A percentile compares a stretch with the other conserved stretches of the same genome.
Evolutionary conservation across 2,888 invertebrate species (phyloP).

Genomic region (Heteromurus nitidus): DNA sequence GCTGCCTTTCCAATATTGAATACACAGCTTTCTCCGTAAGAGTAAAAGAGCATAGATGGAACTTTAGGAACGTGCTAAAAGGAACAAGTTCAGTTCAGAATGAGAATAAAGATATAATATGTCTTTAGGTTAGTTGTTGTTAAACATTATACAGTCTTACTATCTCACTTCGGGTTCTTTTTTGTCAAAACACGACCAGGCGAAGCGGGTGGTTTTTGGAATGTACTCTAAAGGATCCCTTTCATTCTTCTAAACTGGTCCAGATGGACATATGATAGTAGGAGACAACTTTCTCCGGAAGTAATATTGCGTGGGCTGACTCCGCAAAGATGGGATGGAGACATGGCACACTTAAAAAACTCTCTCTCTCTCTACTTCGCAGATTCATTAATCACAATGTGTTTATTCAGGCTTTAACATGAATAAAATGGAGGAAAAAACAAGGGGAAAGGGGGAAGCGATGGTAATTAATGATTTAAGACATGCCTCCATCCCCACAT

Average conservation of each 20-base stretch:
- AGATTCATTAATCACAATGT: slow-evolving; percentile 16
- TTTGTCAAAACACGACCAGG: neutral
- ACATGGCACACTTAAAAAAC: neutral
- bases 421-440: neutral
- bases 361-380: neutral
- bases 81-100: neutral
- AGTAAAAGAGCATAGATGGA: neutral
- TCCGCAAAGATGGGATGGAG: slow-evolving; percentile 3
- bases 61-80: neutral
- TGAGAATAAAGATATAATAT: too few species aligned
- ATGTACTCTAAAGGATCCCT: neutral
- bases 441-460: neutral
- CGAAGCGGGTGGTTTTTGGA: neutral
- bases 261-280: slow-evolving; percentile 8
- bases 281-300: neutral
- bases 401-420: neutral
- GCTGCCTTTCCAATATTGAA: slow-evolving; percentile 3
- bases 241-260: neutral
- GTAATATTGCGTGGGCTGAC: slow-evolving; percentile 4
- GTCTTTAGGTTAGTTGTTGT: slow-evolving; percentile 9
- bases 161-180: too few species aligned
- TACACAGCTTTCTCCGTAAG: neutral
- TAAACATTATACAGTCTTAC: too few species aligned
- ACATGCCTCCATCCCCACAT: neutral
- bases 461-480: slow-evolving; percentile 1